Percentiles rank a stretch among this genome's conserved stretches.
Conservation (phyloP, 1,140 invertebrate species). For the Lepidurus couesii region DNA sequence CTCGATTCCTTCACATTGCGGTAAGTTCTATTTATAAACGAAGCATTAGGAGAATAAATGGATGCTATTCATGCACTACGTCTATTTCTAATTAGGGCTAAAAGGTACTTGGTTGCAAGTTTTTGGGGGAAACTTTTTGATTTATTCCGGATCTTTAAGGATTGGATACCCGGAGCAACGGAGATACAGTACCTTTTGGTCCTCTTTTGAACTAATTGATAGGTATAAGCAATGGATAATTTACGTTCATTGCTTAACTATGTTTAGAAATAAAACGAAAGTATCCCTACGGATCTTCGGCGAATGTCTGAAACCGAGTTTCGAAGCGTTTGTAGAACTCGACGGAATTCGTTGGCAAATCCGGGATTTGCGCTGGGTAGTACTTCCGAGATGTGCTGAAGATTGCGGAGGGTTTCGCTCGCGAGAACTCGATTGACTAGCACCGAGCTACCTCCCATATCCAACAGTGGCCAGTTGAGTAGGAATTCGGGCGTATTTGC, state of each 20-base stretch:
- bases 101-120: too few relatives aligned
- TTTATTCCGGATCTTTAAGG: too few relatives aligned
- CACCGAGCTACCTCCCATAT: not conserved
- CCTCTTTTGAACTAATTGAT: too few relatives aligned
- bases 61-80: too few relatives aligned
- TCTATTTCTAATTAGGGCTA: too few relatives aligned
- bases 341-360: not conserved
- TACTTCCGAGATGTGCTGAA: not conserved
- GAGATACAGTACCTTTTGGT: too few relatives aligned
- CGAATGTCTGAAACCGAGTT: not conserved
- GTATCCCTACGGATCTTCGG: not conserved
- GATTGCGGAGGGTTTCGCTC: not conserved
- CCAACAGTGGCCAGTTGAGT: not conserved
- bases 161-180: too few relatives aligned
- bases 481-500: not conserved
- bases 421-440: not conserved
- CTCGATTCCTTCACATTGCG: not conserved
- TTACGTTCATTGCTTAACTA: too few relatives aligned
- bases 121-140: too few relatives aligned
- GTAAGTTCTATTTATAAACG: not conserved
- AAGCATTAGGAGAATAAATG: too few relatives aligned
- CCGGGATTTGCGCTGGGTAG: not conserved
- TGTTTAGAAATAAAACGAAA: not conserved
- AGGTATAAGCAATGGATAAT: too few relatives aligned
- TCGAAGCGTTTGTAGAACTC: not conserved